Conservation (phyloP, 2,797 vertebrate genomes). For the Sebastes paucispinis region DNA sequence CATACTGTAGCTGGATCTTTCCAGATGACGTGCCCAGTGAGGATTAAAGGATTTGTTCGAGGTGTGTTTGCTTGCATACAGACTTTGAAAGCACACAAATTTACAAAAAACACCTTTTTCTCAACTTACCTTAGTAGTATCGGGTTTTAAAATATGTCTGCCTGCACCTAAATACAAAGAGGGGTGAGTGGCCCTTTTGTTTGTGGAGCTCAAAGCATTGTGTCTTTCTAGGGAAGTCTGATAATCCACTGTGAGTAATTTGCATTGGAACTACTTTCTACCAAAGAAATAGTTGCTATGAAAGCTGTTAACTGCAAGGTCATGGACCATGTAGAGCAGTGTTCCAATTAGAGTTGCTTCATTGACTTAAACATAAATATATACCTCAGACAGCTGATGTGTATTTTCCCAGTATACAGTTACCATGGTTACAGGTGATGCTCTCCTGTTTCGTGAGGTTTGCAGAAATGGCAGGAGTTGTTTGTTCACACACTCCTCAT, state of each 20-base stretch:
- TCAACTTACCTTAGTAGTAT: background rate
- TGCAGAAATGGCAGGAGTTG: background rate
- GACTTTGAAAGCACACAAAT: background rate
- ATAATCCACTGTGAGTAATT: background rate
- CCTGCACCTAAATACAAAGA: background rate
- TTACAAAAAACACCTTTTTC: background rate
- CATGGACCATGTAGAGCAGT: background rate
- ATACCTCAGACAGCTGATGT: background rate
- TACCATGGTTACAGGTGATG: background rate
- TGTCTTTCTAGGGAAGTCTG: background rate
- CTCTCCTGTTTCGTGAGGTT: background rate
- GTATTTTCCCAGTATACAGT: background rate
- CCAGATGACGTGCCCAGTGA: conserved; percentile 24
- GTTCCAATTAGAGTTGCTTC: no score
- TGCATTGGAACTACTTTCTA: background rate
- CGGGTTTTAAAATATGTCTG: background rate
- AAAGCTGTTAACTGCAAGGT: background rate
- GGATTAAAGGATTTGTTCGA: conserved; percentile 48
- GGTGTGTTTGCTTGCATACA: conserved; percentile 11
- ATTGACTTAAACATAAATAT: background rate
- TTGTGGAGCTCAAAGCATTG: background rate
- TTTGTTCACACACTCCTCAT: background rate
- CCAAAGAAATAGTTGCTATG: background rate
- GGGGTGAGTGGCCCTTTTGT: background rate
- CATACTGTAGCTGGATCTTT: background rate